Evolutionary conservation across 1,140 invertebrate genomes (phyloP).

Genomic region (Drusus annulatus): DNA sequence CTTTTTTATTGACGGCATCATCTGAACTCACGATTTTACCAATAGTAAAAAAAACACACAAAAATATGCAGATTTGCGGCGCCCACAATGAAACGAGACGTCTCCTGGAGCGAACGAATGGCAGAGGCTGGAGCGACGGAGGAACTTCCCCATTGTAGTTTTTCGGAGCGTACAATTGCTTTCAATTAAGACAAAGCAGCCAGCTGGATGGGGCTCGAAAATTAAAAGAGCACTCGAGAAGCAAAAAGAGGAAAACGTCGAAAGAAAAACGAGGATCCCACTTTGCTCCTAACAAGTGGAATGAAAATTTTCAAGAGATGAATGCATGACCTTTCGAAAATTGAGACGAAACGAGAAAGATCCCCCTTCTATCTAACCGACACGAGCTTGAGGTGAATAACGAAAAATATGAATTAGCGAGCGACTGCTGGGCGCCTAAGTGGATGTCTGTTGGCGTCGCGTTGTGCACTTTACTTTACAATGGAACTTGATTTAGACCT

Average conservation of each 20-base stretch:
- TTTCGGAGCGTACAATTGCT: slow-evolving; percentile 57
- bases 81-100: not conserved
- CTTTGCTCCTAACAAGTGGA: slow-evolving; percentile 22
- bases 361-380: not conserved
- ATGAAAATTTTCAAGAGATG: slow-evolving; percentile 12
- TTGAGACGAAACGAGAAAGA: too few relatives aligned
- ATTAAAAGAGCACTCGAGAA: slow-evolving; percentile 54
- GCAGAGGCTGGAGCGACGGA: not conserved
- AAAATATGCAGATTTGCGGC: slow-evolving; percentile 14
- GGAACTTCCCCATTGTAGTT: slow-evolving; percentile 50
- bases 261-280: slow-evolving; percentile 18
- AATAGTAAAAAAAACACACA: too few relatives aligned
- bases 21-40: too few relatives aligned
- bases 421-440: too few relatives aligned
- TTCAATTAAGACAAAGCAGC: slow-evolving; percentile 57
- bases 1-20: too few relatives aligned
- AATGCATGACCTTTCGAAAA: not conserved
- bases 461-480: too few relatives aligned
- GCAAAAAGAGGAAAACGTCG: slow-evolving; percentile 27
- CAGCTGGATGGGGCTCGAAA: slow-evolving; percentile 42
- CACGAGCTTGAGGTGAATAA: too few relatives aligned
- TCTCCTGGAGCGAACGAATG: slow-evolving; percentile 24
- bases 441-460: too few relatives aligned
- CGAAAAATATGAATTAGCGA: too few relatives aligned
- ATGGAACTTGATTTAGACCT: too few relatives aligned